Evolutionary conservation across 2,797 vertebrate genomes (phyloP), one percentile per base, ranked within the genome.

Genomic region (Ibycter americanus): DNA sequence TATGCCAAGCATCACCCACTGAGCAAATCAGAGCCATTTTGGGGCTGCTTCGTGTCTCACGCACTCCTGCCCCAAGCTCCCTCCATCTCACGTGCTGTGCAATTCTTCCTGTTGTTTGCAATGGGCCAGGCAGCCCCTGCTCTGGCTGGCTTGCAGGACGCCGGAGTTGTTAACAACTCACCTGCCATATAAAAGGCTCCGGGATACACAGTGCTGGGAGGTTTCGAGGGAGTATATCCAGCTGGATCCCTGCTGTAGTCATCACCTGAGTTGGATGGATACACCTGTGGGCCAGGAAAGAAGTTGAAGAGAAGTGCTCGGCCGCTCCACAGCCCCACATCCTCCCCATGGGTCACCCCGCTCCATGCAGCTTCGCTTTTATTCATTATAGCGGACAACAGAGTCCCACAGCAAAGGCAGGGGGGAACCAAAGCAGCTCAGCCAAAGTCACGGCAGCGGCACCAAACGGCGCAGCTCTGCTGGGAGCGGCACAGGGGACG

Each of bases 111-210:
- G 1, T 2, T 2, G 6, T 9, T 23, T 2, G 1, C 4, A 42
- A n/a, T 0, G 0, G 31, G 31, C 36, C 13, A 21, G 47, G 63
- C 36, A 91, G 46, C 23, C 47, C 62, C 61, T 42, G 81, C 73
- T 47, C 55, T 38, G 31, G 11, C 34, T 1, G 1, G 8, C n/a
- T 3, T 9, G 38, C n/a, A 38, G 54, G 49, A 20, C 4, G 0
- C 20, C 2, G 1, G 29, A 15, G 32, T 12, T 38, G 22, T 26
- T 11, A 18, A 4, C 13, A 32, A 77, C 93, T 71, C 94, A 99
- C 99, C 99, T 98, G 99, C 98, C 99, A 99, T 98, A 95, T 99
- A 99, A 98, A 99, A 99, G 81, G 99, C 98, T 85, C 99, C 98
- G 1, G 99, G 99, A 97, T 99, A 99, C 86, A 99, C 97, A 12